Percentiles rank a stretch among this genome's conserved stretches.
Evolutionary conservation across 92 coral and sea anemone genomes (phyloP).

Genomic region (Zoanthus sociatus): DNA sequence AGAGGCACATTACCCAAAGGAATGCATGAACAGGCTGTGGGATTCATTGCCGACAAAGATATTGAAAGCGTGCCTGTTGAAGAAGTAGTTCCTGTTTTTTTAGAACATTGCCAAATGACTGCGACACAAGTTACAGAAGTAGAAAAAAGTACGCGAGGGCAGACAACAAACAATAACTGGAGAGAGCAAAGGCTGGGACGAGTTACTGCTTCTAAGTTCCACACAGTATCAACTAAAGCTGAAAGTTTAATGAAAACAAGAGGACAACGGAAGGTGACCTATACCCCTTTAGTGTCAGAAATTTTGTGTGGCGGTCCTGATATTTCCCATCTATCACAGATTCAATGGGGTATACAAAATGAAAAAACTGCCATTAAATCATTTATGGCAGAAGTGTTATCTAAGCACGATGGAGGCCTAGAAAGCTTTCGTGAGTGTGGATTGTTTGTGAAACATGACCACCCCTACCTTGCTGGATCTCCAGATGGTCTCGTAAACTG

Average conservation of each 20-base stretch:
- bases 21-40: conserved; percentile 50
- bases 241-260: conserved; percentile 46
- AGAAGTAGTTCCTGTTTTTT: conserved; percentile 61
- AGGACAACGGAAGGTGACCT: conserved; percentile 36
- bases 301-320: not conserved
- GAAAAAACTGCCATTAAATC: conserved; percentile 23
- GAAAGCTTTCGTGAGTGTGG: conserved; percentile 51
- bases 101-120: conserved; percentile 61
- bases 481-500: conserved; percentile 40
- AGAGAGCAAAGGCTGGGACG: conserved; percentile 62
- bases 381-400: conserved; percentile 31
- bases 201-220: conserved; percentile 66
- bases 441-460: conserved; percentile 36
- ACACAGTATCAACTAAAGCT: conserved; percentile 56
- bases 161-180: conserved; percentile 47
- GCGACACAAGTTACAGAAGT: conserved; percentile 43
- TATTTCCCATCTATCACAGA: conserved; percentile 41
- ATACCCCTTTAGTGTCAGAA: conserved; percentile 36
- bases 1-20: not conserved
- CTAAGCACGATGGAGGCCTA: conserved; percentile 25
- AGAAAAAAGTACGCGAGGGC: conserved; percentile 66
- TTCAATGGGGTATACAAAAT: conserved; percentile 38
- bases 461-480: conserved; percentile 39
- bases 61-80: conserved; percentile 47
- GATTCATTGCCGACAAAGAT: conserved; percentile 55